Conservation (phyloP, 1,140 invertebrate species). For the Ridgeia piscesae region DNA sequence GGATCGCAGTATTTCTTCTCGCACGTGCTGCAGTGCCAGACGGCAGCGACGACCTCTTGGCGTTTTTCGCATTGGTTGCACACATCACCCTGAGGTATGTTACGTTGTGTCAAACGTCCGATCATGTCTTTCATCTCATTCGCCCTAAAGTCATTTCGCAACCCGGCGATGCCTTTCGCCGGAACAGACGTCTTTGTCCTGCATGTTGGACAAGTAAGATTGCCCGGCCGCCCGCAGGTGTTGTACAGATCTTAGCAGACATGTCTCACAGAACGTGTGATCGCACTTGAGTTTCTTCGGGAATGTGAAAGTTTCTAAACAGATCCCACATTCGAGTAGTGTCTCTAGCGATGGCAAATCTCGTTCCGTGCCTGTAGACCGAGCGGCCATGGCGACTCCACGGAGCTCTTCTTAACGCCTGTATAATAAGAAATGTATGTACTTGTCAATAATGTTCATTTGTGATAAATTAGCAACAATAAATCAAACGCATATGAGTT, state of each 20-base stretch:
- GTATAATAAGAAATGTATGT: not conserved
- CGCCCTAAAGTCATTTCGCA: conserved; percentile 29
- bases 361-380: not conserved
- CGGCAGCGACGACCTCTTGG: conserved; percentile 2
- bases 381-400: not conserved
- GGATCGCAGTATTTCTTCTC: conserved; percentile 22
- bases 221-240: not conserved
- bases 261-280: conserved; percentile 29
- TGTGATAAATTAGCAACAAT: no score
- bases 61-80: conserved; percentile 21
- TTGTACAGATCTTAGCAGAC: conserved; percentile 19
- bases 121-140: conserved; percentile 27
- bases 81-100: not conserved
- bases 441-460: not conserved
- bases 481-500: no score
- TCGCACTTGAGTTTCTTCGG: conserved; percentile 28
- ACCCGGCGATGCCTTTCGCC: conserved; percentile 19
- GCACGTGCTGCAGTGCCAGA: conserved; percentile 20
- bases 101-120: conserved; percentile 19
- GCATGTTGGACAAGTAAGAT: conserved; percentile 28
- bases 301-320: conserved; percentile 24
- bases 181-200: conserved; percentile 24
- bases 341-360: conserved; percentile 8
- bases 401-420: not conserved
- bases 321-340: conserved; percentile 28